These are phyloP conservation scores for Hafferia zeledoni DNA, from an alignment of 2,797 vertebrate genomes.

Conservation along the genomic window DNA sequence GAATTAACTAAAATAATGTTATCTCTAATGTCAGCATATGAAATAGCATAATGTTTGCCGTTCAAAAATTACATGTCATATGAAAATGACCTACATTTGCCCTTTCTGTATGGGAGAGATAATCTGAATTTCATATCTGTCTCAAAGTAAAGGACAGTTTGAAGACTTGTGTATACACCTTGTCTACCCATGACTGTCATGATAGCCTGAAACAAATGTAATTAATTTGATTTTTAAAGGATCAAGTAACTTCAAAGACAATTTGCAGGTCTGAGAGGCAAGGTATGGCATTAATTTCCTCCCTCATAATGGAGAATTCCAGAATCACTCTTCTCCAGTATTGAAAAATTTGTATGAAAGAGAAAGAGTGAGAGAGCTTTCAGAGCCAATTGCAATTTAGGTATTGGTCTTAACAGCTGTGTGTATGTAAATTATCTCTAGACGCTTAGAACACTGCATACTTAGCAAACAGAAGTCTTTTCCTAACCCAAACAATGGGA, in stretches of 20 bases:
- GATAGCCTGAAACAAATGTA: constrained; percentile 51
- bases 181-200: constrained; percentile 30
- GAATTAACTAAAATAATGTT: constrained; percentile 40
- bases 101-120: constrained; percentile 37
- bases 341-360: not conserved
- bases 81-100: constrained; percentile 38
- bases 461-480: not conserved
- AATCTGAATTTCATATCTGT: constrained; percentile 60
- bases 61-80: constrained; percentile 37
- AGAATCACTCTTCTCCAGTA: not conserved
- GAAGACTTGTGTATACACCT: constrained; percentile 40
- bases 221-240: constrained; percentile 61
- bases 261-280: constrained; percentile 34
- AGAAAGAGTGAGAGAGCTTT: not conserved
- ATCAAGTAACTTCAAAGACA: constrained; percentile 67
- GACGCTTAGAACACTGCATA: not conserved
- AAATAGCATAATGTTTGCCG: constrained; percentile 41
- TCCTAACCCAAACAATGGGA: accelerated
- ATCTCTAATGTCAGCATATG: constrained; percentile 15
- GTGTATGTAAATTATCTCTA: not conserved
- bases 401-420: not conserved
- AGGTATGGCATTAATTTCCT: constrained; percentile 2
- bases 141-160: constrained; percentile 17
- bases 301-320: not conserved
- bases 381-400: not conserved